Conservation (phyloP, 2,797 vertebrate genomes). For the Falco naumanni region DNA sequence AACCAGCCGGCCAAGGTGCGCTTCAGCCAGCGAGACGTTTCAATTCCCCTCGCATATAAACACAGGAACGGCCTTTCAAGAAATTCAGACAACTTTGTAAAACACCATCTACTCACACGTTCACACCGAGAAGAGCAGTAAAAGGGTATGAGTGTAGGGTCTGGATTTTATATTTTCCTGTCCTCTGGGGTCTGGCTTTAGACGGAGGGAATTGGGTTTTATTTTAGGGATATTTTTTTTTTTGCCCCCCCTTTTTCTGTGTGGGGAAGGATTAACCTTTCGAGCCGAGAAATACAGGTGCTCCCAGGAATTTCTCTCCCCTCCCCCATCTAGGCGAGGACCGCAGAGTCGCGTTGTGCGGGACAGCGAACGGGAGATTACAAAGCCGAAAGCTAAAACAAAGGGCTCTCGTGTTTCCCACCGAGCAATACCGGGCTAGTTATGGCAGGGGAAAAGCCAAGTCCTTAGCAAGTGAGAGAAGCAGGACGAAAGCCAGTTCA, state of each 20-base stretch:
- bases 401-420: constrained; percentile 26
- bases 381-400: background rate
- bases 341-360: background rate
- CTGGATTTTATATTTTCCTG: constrained; percentile 66
- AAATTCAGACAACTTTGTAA: constrained; percentile 66
- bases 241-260: background rate
- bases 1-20: background rate
- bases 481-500: background rate
- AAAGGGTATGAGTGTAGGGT: constrained; percentile 53
- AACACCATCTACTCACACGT: constrained; percentile 63
- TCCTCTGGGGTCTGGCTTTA: constrained; percentile 62
- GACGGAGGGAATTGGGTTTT: constrained; percentile 7
- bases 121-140: constrained; percentile 63
- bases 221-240: background rate
- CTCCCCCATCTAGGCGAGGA: background rate
- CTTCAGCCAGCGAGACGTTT: background rate
- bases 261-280: constrained; percentile 25
- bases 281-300: constrained; percentile 49
- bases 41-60: constrained; percentile 47
- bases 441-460: background rate
- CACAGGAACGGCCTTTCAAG: constrained; percentile 57
- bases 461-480: background rate
- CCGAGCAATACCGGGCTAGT: background rate
- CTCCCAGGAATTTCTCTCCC: background rate
- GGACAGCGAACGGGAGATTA: background rate